Base-by-base conservation (phyloP, 2,113 vertebrate genomes). In the Etheostoma cragini region DNA sequence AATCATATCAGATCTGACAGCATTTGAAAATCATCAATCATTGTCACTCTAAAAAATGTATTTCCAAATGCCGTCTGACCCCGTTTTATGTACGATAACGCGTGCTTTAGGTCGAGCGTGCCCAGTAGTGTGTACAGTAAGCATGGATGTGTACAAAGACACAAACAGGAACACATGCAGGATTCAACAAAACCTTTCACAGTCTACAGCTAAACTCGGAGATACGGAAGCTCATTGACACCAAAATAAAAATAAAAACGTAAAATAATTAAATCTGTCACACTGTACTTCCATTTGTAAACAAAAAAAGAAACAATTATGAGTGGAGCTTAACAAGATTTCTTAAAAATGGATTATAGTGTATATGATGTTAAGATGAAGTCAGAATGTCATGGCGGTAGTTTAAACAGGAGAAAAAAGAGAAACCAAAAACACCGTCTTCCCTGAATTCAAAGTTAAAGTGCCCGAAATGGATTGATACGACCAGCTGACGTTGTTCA, bases 401-500 rank as follows among this genome's bases (percentile, higher is more conserved):
- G 58, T 30, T 63, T 49, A 22, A 76, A 64, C 6, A 22, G 35
- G 19, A 57, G 58, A 63, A 24, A 12, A 3, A 21, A 79, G 30
- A 53, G 24, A 58, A 87, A 67, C 53, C 21, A n/a, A 49, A 82
- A 89, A 74, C 83, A 73, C 79, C 1, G 47, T 85, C 75, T 82
- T 94, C 93, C 94, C 95, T 94, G 93, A 95, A 94, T 91, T 88
- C 80, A 65, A 93, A 89, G 76, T 83, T 95, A 94, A 96, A 96
- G 94, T 94, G 92, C 90, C 94, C 91, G 22, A 60, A 22, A 65
- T 19, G 8, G 22, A 30, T 30, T n/a, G 33, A 91, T 76, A 72
- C 53, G 7, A 72, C 57, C 62, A 3, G 19, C 46, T 68, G 45
- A 22, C 45, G 58, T 72, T 83, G 72, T 81, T 86, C 67, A 68